These are phyloP conservation scores for Micromussa lordhowensis DNA, from an alignment of 92 coral and sea anemone genomes.

Conservation along the genomic window DNA sequence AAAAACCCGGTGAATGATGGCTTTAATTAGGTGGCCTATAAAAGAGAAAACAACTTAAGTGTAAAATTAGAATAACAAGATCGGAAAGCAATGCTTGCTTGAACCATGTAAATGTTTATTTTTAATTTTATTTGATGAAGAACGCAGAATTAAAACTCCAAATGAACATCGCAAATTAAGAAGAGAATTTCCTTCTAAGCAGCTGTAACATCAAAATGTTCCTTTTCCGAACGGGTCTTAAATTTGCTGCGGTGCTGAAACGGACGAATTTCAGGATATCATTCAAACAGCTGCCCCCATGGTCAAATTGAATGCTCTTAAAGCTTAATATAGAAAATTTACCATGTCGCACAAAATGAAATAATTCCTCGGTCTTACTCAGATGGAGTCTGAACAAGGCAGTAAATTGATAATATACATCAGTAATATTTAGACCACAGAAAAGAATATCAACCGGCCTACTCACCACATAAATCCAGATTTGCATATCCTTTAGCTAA, in stretches of 20 bases:
- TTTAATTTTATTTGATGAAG: conserved; percentile 9
- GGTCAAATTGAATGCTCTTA: neutral
- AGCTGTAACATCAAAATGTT: neutral
- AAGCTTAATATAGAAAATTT: neutral
- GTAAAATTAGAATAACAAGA: neutral
- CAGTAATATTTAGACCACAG: neutral
- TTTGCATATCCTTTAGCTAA: conserved; percentile 28
- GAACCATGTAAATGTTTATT: conserved; percentile 12
- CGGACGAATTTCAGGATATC: neutral
- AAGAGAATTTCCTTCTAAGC: neutral
- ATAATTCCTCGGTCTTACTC: neutral
- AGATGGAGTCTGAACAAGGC: neutral
- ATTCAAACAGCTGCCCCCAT: neutral
- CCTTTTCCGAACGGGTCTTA: neutral
- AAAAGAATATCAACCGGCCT: neutral
- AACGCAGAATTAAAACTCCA: neutral
- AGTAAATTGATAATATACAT: neutral
- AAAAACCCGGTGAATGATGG: neutral
- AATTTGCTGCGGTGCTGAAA: neutral
- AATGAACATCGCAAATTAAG: neutral
- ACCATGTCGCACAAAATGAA: neutral
- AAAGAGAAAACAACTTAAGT: neutral
- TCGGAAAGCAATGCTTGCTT: neutral
- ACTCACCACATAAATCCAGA: conserved; percentile 45
- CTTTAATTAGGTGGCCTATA: neutral